Evolutionary conservation across 1,140 invertebrate species (phyloP).

Genomic region (Drosophila obscura): DNA sequence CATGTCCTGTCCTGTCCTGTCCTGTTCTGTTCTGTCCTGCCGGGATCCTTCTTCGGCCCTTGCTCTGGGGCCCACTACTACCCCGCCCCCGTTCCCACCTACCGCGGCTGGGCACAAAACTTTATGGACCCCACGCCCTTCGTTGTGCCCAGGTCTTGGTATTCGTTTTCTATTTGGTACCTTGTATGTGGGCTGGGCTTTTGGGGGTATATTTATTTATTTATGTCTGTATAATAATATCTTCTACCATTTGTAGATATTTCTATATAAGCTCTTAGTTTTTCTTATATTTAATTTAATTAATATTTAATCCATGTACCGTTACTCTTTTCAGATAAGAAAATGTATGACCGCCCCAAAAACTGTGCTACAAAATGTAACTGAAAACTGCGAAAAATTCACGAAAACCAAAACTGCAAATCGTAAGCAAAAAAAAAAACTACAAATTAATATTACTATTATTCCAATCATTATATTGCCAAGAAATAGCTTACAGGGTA

Average conservation of each 20-base stretch:
- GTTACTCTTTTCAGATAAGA: too few relatives aligned
- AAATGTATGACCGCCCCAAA: too few relatives aligned
- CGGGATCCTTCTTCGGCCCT: too few relatives aligned
- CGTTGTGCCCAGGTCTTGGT: conserved; percentile 15
- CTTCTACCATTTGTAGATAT: too few relatives aligned
- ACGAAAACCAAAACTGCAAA: too few relatives aligned
- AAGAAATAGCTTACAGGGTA: conserved; percentile 8
- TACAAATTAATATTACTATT: too few relatives aligned
- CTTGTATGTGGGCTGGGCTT: conserved; percentile 11
- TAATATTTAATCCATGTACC: not conserved
- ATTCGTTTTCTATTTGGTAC: conserved; percentile 47
- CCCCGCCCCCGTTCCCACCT: conserved; percentile 10
- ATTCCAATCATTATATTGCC: too few relatives aligned
- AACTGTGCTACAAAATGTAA: too few relatives aligned
- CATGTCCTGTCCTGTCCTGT: conserved; percentile 18
- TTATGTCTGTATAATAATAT: not conserved
- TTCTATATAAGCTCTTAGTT: too few relatives aligned
- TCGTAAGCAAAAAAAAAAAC: too few relatives aligned
- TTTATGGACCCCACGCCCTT: conserved; percentile 49
- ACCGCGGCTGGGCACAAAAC: conserved; percentile 29
- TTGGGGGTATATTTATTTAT: conserved; percentile 4
- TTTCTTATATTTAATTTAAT: too few relatives aligned
- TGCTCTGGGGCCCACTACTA: conserved; percentile 10
- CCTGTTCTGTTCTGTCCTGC: not conserved
- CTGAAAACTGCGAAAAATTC: too few relatives aligned